A percentile compares a stretch with the other conserved stretches of the same genome.
Evolutionary conservation across 2,113 vertebrate species (phyloP).

Genomic region (Crypturellus undulatus): DNA sequence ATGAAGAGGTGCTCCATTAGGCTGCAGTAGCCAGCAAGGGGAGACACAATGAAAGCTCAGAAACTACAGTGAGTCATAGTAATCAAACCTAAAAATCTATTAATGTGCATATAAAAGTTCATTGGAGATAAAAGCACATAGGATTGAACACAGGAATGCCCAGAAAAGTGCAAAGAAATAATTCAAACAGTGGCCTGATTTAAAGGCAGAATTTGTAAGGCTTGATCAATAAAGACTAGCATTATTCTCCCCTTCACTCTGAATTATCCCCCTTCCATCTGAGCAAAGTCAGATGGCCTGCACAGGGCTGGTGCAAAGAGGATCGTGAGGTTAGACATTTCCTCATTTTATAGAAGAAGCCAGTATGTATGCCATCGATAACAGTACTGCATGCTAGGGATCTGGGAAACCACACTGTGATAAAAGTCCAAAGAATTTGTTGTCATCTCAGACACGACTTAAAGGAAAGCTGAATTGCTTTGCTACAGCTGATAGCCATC

Average conservation of each 20-base stretch:
- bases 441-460: not conserved
- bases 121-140: not conserved
- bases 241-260: not conserved
- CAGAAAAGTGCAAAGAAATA: not conserved
- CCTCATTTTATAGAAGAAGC: not conserved
- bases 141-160: not conserved
- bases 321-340: not conserved
- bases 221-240: not conserved
- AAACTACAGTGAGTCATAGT: not conserved
- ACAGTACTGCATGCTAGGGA: not conserved
- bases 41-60: not conserved
- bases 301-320: not conserved
- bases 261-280: not conserved
- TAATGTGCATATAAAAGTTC: slow-evolving; percentile 3
- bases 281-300: not conserved
- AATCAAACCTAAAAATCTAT: slow-evolving; percentile 28
- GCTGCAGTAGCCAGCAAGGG: not conserved
- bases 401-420: not conserved
- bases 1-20: not conserved
- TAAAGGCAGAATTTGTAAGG: not conserved
- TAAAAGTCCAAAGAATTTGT: not conserved
- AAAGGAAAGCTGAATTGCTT: not conserved
- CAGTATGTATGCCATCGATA: not conserved
- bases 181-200: not conserved
- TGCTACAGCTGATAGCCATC: not conserved